A percentile compares a stretch with the other conserved stretches of the same genome.
phyloP scores from a whole-genome alignment of 2,797 vertebrate species.

The Florisuga fusca region DNA sequence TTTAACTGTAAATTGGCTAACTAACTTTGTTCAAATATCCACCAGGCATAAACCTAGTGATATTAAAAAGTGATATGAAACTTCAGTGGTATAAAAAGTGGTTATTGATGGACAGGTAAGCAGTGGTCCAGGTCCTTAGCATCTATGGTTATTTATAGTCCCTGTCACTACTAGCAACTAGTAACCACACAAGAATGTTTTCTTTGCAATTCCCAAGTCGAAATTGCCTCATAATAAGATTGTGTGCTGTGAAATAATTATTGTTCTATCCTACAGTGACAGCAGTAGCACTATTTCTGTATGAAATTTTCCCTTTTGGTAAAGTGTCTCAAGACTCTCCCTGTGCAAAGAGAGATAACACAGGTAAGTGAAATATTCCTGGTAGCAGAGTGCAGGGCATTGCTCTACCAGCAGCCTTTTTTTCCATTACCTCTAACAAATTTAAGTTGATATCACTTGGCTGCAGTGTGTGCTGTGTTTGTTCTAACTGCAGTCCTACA shows the following conservation, averaged over 20 bases:
- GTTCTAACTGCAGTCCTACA: slow-evolving; percentile 36
- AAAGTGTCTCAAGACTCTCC: background rate
- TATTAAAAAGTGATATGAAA: background rate
- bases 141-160: background rate
- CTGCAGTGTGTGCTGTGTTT: background rate
- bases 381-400: background rate
- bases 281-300: background rate
- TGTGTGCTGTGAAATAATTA: background rate
- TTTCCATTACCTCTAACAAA: background rate
- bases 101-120: background rate
- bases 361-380: background rate
- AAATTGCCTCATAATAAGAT: background rate
- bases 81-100: background rate
- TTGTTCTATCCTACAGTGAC: background rate
- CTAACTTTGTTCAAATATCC: background rate
- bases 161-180: background rate
- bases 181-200: background rate
- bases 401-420: background rate
- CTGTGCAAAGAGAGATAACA: background rate
- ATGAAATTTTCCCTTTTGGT: background rate
- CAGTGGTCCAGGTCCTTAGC: background rate
- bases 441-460: background rate
- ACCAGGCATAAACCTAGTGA: background rate
- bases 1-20: background rate
- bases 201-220: background rate